Evolutionary conservation across 2,797 vertebrate genomes (phyloP), one percentile per base, ranked within the genome.

Genomic region (Falco novaeseelandiae): DNA sequence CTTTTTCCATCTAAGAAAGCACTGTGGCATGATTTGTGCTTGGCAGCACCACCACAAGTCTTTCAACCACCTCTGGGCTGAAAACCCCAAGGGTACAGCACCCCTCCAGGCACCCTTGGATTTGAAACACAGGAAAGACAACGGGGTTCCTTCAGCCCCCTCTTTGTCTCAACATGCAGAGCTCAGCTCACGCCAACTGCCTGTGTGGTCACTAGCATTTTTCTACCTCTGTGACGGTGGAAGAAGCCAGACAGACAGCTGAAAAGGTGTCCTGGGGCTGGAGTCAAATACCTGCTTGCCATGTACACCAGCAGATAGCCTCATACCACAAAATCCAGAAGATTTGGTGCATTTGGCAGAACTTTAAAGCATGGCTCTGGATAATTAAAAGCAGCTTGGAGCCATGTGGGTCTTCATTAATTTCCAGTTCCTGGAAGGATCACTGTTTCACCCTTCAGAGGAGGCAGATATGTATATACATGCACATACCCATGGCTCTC

Each of bases 361-460:
- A 61, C 40, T 62, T 93, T 72, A 58, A 83, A 92, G 25, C 32
- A 48, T 69, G 91, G 69, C 69, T 94, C 83, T 71, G 51, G 51
- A 44, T 92, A 97, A 97, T 95, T 91, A 86, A 93, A 94, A 95
- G 71, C 82, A 93, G 96, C 65, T 62, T 83, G 79, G 48, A 95
- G 85, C 87, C 73, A 61, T 90, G 74, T 76, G 44, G 40, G 61
- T 86, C 90, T 74, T 76, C 36, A 34, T 38, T 90, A 78, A 57
- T 7, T 84, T 63, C 82, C 90, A 91, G 0, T 80, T 94, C 92
- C 90, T 87, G 87, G 88, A 91, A 97, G 70, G 57, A 91, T 15
- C 83, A 51, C 17, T 49, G 26, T 57, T 96, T 90, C 1, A 3
- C 57, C 77, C 93, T 80, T 92, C 0, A 2, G 19, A 95, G 87